Conservation (phyloP, 1,140 invertebrate genomes). For the Chelonus insularis region DNA sequence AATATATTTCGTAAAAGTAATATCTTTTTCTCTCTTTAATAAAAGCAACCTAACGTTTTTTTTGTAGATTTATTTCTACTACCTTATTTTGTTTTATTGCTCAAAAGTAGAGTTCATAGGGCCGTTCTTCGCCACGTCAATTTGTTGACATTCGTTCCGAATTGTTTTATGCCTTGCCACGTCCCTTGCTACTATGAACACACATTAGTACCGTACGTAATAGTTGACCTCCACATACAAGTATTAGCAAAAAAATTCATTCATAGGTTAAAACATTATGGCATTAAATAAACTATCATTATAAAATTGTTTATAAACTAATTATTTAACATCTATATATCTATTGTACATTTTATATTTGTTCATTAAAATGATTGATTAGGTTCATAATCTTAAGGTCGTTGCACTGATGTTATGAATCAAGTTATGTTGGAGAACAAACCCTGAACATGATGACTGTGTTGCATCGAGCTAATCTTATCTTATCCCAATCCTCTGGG, state of each 20-base stretch:
- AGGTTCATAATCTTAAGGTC: constrained; percentile 12
- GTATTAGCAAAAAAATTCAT: too few species aligned
- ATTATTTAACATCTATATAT: not conserved
- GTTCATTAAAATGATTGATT: not conserved
- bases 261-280: too few species aligned
- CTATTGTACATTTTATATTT: constrained; percentile 4
- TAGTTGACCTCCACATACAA: too few species aligned
- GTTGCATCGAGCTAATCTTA: constrained; percentile 48
- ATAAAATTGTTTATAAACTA: too few species aligned
- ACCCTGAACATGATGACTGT: constrained; percentile 17
- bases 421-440: not conserved
- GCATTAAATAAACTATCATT: too few species aligned
- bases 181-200: constrained; percentile 54
- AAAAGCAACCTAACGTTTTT: too few species aligned
- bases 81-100: not conserved
- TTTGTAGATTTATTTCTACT: too few species aligned
- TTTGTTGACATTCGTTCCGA: constrained; percentile 62
- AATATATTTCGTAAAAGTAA: too few species aligned
- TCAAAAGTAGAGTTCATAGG: not conserved
- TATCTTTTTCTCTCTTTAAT: too few species aligned
- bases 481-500: constrained; percentile 49
- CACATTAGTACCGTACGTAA: constrained; percentile 42
- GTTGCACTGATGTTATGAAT: constrained; percentile 22
- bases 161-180: constrained; percentile 58
- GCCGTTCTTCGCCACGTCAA: constrained; percentile 45